A percentile compares a stretch with the other conserved stretches of the same genome.
These are phyloP conservation scores for Micropoecilia bifurca DNA, from an alignment of 2,797 vertebrate species.

Conservation along the genomic window DNA sequence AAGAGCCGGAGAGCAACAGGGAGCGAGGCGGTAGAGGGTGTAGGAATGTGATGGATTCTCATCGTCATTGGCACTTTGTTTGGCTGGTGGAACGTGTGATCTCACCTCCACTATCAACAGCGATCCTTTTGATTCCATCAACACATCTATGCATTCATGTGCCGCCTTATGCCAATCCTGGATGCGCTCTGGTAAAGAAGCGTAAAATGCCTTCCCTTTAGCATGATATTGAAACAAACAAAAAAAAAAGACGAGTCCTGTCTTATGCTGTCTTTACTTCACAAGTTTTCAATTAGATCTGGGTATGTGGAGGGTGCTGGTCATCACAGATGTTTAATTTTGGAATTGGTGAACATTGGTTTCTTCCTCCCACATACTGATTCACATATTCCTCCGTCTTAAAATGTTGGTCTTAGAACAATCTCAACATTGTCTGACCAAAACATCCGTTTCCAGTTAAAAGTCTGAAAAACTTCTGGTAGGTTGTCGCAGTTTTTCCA, in stretches of 20 bases:
- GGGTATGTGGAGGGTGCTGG: neutral
- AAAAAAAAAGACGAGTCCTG: neutral
- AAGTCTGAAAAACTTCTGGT: neutral
- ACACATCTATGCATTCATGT: constrained; percentile 1
- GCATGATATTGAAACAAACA: neutral
- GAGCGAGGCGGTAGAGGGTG: constrained; percentile 8
- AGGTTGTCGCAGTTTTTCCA: neutral
- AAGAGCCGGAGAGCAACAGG: neutral
- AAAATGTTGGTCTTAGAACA: neutral
- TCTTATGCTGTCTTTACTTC: neutral
- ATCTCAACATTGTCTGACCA: neutral
- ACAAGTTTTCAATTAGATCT: neutral
- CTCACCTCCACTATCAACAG: constrained; percentile 23
- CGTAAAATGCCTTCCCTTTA: neutral
- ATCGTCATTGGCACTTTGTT: constrained; percentile 32
- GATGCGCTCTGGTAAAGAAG: neutral
- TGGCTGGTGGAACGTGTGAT: constrained; percentile 31
- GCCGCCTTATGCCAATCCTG: neutral
- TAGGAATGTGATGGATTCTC: constrained; percentile 42
- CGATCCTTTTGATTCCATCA: constrained; percentile 11
- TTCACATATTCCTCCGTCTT: neutral
- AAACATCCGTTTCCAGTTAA: neutral
- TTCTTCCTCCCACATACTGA: neutral
- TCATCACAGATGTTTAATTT: neutral
- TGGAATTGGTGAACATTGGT: neutral